A percentile compares a stretch with the other conserved stretches of the same genome.
These are phyloP conservation scores for Petrolisthes manimaculis DNA, from an alignment of 2,888 invertebrate species.

Conservation along the genomic window DNA sequence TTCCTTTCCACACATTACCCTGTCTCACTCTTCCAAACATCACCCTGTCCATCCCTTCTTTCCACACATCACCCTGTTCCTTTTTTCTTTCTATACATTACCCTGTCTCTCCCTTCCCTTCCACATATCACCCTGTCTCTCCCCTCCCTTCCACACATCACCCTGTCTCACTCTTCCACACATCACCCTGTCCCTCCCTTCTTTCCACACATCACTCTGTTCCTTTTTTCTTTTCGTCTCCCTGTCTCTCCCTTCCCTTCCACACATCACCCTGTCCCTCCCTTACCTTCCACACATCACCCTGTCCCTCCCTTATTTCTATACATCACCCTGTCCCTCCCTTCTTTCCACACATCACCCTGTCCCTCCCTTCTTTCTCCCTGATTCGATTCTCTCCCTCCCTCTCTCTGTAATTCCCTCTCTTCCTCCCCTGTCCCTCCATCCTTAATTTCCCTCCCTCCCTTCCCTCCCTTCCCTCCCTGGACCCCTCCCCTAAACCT, in stretches of 20 bases:
- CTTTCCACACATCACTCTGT: no score
- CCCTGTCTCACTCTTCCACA: no score
- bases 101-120: no score
- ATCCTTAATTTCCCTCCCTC: not conserved
- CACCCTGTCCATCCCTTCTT: no score
- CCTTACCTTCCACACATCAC: not conserved
- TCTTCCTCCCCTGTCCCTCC: not conserved
- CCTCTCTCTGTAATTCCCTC: not conserved
- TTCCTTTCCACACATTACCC: no score
- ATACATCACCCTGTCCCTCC: not conserved
- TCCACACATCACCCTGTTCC: no score
- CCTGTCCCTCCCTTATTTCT: not conserved
- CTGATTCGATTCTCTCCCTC: not conserved
- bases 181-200: no score
- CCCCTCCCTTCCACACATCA: no score
- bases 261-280: not conserved
- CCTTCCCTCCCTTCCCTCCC: not conserved
- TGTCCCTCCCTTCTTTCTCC: not conserved
- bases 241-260: not conserved
- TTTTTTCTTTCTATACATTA: no score
- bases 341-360: not conserved
- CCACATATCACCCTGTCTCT: no score
- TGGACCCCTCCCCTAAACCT: not conserved
- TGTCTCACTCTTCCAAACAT: no score
- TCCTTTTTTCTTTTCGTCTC: not conserved